Evolutionary conservation across 2,113 vertebrate species (phyloP).

Genomic region (Chionomys nivalis): DNA sequence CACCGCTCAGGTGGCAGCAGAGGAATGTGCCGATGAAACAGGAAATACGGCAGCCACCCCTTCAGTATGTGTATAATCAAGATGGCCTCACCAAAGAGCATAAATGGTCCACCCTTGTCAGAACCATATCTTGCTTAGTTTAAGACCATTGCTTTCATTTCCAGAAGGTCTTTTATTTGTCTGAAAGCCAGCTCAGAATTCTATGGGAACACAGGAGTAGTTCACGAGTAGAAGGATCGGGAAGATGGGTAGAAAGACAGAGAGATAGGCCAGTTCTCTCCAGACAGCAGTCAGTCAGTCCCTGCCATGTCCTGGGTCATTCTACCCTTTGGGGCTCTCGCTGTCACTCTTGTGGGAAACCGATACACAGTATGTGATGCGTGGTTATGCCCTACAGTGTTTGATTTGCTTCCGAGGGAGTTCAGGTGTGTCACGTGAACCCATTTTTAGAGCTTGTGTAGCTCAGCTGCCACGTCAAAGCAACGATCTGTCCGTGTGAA

Average conservation of each 20-base stretch:
- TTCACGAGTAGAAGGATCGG: not conserved
- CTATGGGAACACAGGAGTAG: not conserved
- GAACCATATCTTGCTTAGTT: not conserved
- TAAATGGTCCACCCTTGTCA: not conserved
- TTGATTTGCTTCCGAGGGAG: not conserved
- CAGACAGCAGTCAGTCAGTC: not conserved
- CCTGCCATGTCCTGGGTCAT: constrained; percentile 12
- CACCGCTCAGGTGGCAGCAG: not conserved
- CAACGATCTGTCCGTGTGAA: not conserved
- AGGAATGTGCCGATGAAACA: not conserved
- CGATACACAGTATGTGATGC: not conserved
- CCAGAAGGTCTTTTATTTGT: constrained; percentile 15
- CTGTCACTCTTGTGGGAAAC: constrained; percentile 13
- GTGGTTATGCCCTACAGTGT: not conserved
- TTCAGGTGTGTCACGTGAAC: constrained; percentile 13
- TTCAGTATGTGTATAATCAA: not conserved
- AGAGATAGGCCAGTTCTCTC: not conserved
- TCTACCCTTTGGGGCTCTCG: not conserved
- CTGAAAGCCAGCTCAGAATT: constrained; percentile 25
- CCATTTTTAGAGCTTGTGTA: not conserved
- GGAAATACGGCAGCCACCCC: accelerated
- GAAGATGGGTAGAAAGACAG: not conserved
- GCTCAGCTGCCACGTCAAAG: not conserved
- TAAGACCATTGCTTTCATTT: not conserved
- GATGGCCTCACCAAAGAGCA: not conserved